These are phyloP conservation scores for Meleagris gallopavo DNA, from an alignment of 2,113 vertebrate species.

Conservation along the genomic window DNA sequence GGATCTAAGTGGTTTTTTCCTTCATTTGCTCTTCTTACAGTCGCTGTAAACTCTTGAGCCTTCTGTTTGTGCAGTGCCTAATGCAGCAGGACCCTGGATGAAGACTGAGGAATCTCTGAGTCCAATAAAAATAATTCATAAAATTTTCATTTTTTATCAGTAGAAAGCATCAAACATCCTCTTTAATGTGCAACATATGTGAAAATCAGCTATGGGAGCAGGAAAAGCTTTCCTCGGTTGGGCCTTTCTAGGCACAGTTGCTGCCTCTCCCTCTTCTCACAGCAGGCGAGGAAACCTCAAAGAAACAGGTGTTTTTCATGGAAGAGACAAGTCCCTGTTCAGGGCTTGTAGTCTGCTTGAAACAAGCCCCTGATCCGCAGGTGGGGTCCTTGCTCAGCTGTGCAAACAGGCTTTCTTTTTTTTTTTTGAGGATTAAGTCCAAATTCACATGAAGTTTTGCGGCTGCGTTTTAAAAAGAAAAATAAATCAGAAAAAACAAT, in stretches of 20 bases:
- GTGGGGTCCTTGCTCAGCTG: constrained; percentile 54
- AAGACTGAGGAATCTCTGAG: accelerated
- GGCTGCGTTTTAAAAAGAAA: constrained; percentile 33
- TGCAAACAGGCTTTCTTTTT: constrained; percentile 4
- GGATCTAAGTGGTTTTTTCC: not conserved
- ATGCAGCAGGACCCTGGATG: not conserved
- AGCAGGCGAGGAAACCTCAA: constrained; percentile 44
- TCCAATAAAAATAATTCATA: constrained; percentile 19
- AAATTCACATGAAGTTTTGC: constrained; percentile 37
- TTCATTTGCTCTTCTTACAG: not conserved
- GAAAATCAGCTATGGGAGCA: constrained; percentile 16
- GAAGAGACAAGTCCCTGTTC: not conserved
- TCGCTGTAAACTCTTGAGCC: not conserved
- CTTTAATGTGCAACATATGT: constrained; percentile 35
- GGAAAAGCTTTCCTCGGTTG: not conserved
- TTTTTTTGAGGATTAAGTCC: constrained; percentile 45
- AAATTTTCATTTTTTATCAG: not conserved
- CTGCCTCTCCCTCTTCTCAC: not conserved
- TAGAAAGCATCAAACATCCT: not conserved
- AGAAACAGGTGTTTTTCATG: constrained; percentile 40
- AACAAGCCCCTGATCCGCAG: constrained; percentile 33
- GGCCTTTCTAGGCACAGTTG: not conserved
- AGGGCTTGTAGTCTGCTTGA: not conserved
- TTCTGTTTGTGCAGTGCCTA: not conserved
- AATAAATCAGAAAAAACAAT: constrained; percentile 17